Evolutionary conservation across 2,113 vertebrate species (phyloP), one percentile per base, ranked within the genome.

Genomic region (Indri indri): DNA sequence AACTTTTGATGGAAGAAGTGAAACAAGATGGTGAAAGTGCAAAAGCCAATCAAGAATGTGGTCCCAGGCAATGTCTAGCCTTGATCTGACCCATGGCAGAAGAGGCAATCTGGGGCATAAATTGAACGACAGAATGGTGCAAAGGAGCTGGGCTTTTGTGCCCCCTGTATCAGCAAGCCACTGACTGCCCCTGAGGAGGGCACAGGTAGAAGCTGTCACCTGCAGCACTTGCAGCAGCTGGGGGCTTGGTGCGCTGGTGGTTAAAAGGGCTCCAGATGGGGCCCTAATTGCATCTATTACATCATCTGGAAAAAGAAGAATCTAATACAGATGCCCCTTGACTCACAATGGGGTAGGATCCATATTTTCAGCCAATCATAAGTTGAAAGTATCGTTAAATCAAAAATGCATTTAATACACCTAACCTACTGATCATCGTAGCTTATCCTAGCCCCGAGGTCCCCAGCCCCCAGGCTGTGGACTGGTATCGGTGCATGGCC

Each of bases 101-200:
- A 63, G n/a, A 42, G 8, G 22, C 12, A 34, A 50, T 81, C 42
- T 42, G 22, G 7, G 42, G 12, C 61, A 79, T 42, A 22, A 61
- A 52, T 0, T 61, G 34, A 11, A 52, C 16, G 63, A 61, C 25
- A 42, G 61, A 52, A 40, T 17, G 22, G 22, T 61, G 12, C 17
- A 54, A 8, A 40, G 20, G 32, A 79, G 30, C 70, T 79, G 25
- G 68, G 17, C 25, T 52, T 68, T 25, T 45, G n/a, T 40, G 4
- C 14, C 16, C 27, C 32, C 40, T 30, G 4, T 34, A 27, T 14
- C 37, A 65, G 52, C 6, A 77, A 65, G 14, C 16, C 59, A 68
- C 16, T 27, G 3, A 18, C 27, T 3, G 14, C 1, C 5, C 16
- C 4, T 8, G 14, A 12, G 42, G 25, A 81, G 12, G 8, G 5